These are phyloP conservation scores for Umimayanthus kanabou DNA, from an alignment of 92 coral and sea anemone genomes.

Conservation along the genomic window DNA sequence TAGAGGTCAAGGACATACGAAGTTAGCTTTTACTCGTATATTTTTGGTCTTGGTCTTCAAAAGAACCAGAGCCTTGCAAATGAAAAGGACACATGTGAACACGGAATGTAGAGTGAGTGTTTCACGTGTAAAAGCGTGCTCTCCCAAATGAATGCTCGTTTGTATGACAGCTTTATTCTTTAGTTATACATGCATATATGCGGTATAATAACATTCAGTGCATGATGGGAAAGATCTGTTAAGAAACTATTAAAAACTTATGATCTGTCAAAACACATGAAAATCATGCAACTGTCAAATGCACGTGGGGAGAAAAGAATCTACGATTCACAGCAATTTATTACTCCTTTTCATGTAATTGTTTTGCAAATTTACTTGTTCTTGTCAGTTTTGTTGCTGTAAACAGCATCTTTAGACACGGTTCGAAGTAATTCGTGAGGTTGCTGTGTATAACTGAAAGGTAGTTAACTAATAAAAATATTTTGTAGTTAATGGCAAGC, in stretches of 20 bases:
- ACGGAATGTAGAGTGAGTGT: background rate
- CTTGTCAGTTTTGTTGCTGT: background rate
- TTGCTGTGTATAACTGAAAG: too few species aligned
- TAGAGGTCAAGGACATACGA: background rate
- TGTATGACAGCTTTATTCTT: too few species aligned
- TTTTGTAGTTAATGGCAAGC: background rate
- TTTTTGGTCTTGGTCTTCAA: background rate
- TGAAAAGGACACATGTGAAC: too few species aligned
- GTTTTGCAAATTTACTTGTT: background rate
- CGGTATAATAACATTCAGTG: too few species aligned
- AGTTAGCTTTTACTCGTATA: background rate
- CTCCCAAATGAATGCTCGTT: too few species aligned
- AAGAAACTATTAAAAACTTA: too few species aligned
- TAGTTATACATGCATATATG: too few species aligned
- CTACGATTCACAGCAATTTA: background rate
- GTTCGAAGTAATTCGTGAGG: background rate
- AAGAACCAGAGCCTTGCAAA: background rate
- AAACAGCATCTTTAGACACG: background rate
- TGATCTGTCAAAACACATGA: background rate
- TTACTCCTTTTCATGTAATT: background rate
- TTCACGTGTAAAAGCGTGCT: too few species aligned
- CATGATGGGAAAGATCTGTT: too few species aligned
- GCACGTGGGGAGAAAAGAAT: background rate
- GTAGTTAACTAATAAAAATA: too few species aligned
- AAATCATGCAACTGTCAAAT: background rate